A percentile compares a stretch with the other conserved stretches of the same genome.
These are phyloP conservation scores for Ctena decussata DNA, from an alignment of 2,888 invertebrate species.

Conservation along the genomic window DNA sequence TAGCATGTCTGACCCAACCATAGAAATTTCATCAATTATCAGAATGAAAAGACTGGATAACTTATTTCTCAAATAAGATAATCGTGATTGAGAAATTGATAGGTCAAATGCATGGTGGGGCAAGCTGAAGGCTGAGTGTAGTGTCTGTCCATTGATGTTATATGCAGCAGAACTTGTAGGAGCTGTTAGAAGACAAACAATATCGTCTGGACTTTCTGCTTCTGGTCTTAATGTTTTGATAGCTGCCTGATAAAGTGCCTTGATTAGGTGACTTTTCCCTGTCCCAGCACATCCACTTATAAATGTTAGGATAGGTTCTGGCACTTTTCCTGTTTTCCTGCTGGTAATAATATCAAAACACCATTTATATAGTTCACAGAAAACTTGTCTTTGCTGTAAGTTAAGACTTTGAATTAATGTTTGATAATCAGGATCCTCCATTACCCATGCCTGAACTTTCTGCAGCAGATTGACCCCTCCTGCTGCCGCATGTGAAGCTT, in stretches of 20 bases:
- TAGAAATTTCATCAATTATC: slow-evolving; percentile 24
- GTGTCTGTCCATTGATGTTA: slow-evolving; percentile 1
- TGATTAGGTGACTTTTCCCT: slow-evolving; percentile 9
- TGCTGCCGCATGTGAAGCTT: neutral
- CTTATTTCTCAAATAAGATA: neutral
- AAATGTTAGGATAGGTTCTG: neutral
- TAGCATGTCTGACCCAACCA: slow-evolving; percentile 13
- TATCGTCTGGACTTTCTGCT: slow-evolving; percentile 1
- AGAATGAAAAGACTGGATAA: neutral
- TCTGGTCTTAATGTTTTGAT: neutral
- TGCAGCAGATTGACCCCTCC: neutral
- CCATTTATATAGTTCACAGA: neutral
- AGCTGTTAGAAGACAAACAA: neutral
- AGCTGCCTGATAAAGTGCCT: neutral
- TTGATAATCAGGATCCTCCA: neutral
- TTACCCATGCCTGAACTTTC: neutral
- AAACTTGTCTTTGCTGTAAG: neutral
- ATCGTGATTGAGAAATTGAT: neutral
- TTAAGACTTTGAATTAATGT: neutral
- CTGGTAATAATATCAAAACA: neutral
- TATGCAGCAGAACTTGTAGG: slow-evolving; percentile 8
- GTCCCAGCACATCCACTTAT: slow-evolving; percentile 24
- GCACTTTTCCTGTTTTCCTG: neutral
- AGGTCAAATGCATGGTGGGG: neutral
- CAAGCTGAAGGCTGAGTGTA: slow-evolving; percentile 20